phyloP scores from a whole-genome alignment of 30 jellyfish, hydroid and myxozoan genomes.

The Turritopsis rubra region DNA sequence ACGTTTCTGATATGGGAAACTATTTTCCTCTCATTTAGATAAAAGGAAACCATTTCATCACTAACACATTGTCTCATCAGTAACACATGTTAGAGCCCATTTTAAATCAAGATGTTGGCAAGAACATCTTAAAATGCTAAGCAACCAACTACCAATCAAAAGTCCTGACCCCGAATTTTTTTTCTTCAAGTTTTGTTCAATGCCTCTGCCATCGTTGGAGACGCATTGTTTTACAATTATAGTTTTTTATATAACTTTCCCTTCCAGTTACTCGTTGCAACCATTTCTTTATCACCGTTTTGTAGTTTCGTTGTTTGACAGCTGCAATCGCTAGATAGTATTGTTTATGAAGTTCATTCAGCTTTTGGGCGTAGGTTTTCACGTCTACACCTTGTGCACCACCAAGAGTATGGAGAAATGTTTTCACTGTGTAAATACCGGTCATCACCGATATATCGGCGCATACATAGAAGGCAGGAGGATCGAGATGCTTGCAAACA shows the following conservation, averaged over 20 bases:
- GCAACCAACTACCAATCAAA: no score
- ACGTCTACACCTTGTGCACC: neutral
- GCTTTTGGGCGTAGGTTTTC: neutral
- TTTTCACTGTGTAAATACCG: neutral
- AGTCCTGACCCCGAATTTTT: no score
- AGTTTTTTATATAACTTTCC: neutral
- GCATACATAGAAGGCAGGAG: neutral
- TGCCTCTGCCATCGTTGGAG: neutral
- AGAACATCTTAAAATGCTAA: no score
- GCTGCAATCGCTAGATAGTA: neutral
- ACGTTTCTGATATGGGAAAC: no score
- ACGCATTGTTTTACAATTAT: neutral
- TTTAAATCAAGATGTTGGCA: no score
- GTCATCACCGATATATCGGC: neutral
- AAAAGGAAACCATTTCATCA: no score
- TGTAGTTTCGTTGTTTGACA: neutral
- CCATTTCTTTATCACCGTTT: neutral
- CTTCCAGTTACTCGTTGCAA: neutral
- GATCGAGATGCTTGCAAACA: neutral
- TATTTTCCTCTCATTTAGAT: no score
- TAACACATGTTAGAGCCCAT: no score
- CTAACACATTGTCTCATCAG: no score
- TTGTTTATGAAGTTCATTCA: neutral
- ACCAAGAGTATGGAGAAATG: neutral
- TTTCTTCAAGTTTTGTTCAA: no score